These are phyloP conservation scores for Centropus bengalensis DNA, from an alignment of 2,113 vertebrate species.

Conservation along the genomic window DNA sequence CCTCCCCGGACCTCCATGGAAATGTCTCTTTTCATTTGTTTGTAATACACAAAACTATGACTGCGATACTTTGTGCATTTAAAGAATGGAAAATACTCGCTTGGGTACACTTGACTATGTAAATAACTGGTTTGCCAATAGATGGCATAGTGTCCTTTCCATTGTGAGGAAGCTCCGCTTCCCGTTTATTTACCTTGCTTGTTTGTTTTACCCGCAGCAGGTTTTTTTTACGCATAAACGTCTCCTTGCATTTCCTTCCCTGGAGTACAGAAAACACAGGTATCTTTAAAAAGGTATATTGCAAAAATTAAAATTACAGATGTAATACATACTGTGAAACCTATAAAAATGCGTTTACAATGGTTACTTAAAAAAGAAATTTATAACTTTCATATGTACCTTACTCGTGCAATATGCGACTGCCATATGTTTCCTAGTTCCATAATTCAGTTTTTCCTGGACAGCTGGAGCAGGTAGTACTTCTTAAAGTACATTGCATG, in stretches of 20 bases:
- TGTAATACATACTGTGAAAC: slow-evolving; percentile 82
- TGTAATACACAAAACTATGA: not conserved
- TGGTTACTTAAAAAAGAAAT: slow-evolving; percentile 82
- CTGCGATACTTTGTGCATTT: not conserved
- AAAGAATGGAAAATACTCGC: not conserved
- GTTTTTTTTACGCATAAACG: slow-evolving; percentile 34
- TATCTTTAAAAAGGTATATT: slow-evolving; percentile 76
- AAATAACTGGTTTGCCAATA: slow-evolving; percentile 69
- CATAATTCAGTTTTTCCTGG: slow-evolving; percentile 82
- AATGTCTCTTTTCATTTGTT: not conserved
- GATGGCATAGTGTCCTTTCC: slow-evolving; percentile 74
- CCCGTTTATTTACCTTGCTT: slow-evolving; percentile 57
- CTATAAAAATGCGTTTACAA: slow-evolving; percentile 84
- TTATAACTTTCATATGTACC: slow-evolving; percentile 85
- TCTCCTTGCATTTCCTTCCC: slow-evolving; percentile 46
- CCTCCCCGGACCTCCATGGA: not conserved
- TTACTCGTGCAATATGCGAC: slow-evolving; percentile 77
- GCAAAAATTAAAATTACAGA: slow-evolving; percentile 81
- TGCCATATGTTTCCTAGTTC: slow-evolving; percentile 82
- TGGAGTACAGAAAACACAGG: slow-evolving; percentile 65
- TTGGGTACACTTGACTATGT: slow-evolving; percentile 33
- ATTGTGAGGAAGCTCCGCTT: slow-evolving; percentile 23
- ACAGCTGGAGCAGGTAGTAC: slow-evolving; percentile 83
- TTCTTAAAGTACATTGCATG: slow-evolving; percentile 78
- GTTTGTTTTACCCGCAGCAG: slow-evolving; percentile 10